Conservation (phyloP, 2,113 vertebrate genomes). For the Percina caprodes region DNA sequence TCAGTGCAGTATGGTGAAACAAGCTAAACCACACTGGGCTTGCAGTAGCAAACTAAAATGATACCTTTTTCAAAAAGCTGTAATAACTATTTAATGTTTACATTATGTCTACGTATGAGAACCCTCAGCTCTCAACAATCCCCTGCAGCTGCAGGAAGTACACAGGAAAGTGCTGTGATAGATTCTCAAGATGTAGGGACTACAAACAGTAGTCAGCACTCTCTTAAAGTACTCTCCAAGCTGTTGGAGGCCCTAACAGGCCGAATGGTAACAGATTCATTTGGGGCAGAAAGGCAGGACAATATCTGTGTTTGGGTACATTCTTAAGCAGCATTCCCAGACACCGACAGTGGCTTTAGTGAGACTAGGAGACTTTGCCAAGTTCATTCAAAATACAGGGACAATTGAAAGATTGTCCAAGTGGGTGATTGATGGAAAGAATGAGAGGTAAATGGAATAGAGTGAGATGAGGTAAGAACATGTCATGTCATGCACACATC, state of each 20-base stretch:
- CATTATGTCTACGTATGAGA: slow-evolving; percentile 32
- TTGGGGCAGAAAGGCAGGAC: slow-evolving; percentile 27
- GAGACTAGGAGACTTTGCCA: slow-evolving; percentile 32
- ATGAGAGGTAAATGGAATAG: slow-evolving; percentile 14
- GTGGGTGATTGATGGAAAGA: slow-evolving; percentile 53
- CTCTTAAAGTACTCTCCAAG: slow-evolving; percentile 69
- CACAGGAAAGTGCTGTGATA: slow-evolving; percentile 62
- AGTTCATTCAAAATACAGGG: slow-evolving; percentile 45
- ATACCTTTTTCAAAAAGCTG: not conserved
- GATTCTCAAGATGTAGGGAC: slow-evolving; percentile 74
- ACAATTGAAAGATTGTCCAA: slow-evolving; percentile 36
- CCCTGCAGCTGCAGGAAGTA: slow-evolving; percentile 60
- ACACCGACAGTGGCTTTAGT: slow-evolving; percentile 47
- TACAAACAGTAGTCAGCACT: slow-evolving; percentile 74
- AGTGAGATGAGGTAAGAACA: not conserved
- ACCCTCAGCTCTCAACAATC: slow-evolving; percentile 40
- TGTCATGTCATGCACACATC: not conserved
- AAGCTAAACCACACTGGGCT: slow-evolving; percentile 2
- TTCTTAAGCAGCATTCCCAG: slow-evolving; percentile 70
- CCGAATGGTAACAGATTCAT: slow-evolving; percentile 49
- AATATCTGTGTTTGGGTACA: slow-evolving; percentile 70
- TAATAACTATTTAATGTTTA: slow-evolving; percentile 42
- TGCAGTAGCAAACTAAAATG: not conserved
- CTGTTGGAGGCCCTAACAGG: slow-evolving; percentile 46
- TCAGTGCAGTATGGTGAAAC: not conserved